These are phyloP conservation scores for Trichogramma dendrolimi DNA, from an alignment of 2,888 invertebrate genomes.

Conservation along the genomic window DNA sequence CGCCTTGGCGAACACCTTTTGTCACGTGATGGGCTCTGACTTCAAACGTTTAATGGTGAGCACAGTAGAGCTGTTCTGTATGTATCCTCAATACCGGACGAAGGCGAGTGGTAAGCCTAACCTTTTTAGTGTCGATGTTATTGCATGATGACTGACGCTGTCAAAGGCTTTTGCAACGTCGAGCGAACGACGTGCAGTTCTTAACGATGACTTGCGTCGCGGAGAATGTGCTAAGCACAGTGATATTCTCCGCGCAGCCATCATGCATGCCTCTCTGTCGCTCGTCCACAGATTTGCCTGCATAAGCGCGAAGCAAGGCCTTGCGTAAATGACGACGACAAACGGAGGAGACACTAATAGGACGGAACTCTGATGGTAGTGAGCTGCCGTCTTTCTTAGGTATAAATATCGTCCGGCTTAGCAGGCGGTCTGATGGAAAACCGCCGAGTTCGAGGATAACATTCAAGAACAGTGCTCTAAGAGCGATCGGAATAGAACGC, in stretches of 20 bases:
- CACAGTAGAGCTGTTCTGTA: constrained; percentile 42
- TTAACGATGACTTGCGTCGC: constrained; percentile 32
- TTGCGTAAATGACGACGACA: too few species aligned
- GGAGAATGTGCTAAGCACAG: constrained; percentile 25
- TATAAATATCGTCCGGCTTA: too few species aligned
- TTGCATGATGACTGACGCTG: constrained; percentile 37
- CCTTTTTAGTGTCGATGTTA: constrained; percentile 38
- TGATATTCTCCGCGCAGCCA: constrained; percentile 32
- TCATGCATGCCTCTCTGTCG: too few species aligned
- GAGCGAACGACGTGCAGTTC: constrained; percentile 46
- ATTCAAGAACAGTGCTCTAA: too few species aligned
- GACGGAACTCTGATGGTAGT: too few species aligned
- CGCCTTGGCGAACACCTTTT: constrained; percentile 23
- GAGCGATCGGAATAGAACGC: too few species aligned
- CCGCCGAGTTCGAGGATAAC: too few species aligned
- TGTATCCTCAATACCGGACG: constrained; percentile 39
- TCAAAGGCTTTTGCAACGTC: constrained; percentile 43
- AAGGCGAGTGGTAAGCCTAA: constrained; percentile 42
- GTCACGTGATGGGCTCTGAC: neutral
- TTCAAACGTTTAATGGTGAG: constrained; percentile 18
- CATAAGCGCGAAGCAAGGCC: too few species aligned
- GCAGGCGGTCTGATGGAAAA: too few species aligned
- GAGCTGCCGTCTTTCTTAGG: too few species aligned
- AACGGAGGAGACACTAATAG: too few species aligned
- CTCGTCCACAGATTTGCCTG: neutral